phyloP scores from a whole-genome alignment of 2,113 vertebrate species.

The Fulmarus glacialis region DNA sequence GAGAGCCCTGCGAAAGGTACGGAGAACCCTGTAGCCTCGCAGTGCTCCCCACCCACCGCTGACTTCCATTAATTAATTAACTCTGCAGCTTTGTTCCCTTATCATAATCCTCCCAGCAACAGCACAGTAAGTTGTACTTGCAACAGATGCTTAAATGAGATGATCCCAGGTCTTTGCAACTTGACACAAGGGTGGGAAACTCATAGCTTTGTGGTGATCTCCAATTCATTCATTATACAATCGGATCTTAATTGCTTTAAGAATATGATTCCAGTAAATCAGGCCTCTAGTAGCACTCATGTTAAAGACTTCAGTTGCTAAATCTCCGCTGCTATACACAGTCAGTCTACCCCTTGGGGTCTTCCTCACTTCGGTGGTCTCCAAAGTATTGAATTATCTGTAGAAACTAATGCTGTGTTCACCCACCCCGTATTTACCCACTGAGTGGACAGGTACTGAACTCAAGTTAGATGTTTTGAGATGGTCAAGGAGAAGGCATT shows the following conservation, averaged over 20 bases:
- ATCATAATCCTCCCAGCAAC: conserved; percentile 42
- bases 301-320: not conserved
- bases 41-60: conserved; percentile 21
- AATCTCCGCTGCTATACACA: not conserved
- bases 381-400: not conserved
- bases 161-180: conserved; percentile 26
- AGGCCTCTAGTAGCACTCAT: not conserved
- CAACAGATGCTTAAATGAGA: conserved; percentile 12
- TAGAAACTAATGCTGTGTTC: not conserved
- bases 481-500: not conserved
- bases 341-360: not conserved
- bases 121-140: conserved; percentile 18
- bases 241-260: conserved; percentile 54
- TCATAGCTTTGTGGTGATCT: conserved; percentile 29
- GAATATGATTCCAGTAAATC: conserved; percentile 14
- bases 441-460: not conserved
- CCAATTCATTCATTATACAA: conserved; percentile 49
- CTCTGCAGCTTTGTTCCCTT: conserved; percentile 57
- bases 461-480: not conserved
- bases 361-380: not conserved
- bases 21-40: not conserved
- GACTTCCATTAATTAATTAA: conserved; percentile 60
- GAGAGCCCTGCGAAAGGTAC: not conserved
- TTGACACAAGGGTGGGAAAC: conserved; percentile 49
- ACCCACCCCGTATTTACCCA: not conserved